These are phyloP conservation scores for Zophobas atratus DNA, from an alignment of 1,140 invertebrate species.

Conservation along the genomic window DNA sequence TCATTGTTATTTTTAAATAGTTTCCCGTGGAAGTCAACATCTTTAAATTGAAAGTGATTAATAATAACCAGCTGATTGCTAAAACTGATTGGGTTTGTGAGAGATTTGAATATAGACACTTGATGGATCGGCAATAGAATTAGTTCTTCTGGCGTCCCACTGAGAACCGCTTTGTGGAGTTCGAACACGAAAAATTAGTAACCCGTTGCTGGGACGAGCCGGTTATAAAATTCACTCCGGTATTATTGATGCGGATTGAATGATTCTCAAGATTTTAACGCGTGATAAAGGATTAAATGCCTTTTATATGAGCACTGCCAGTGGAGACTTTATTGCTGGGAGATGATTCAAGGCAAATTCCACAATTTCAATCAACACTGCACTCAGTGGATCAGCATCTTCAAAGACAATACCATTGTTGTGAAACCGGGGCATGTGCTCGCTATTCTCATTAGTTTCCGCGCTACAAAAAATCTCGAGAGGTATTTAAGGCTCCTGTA, in stretches of 20 bases:
- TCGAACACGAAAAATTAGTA: conserved; percentile 47
- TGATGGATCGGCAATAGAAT: conserved; percentile 60
- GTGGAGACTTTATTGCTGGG: conserved; percentile 12
- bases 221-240: conserved; percentile 45
- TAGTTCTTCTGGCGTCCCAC: conserved; percentile 54
- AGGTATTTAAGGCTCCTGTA: too few relatives aligned
- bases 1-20: conserved; percentile 49
- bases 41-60: conserved; percentile 47
- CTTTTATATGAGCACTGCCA: conserved; percentile 42
- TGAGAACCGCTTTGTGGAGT: conserved; percentile 44
- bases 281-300: conserved; percentile 49
- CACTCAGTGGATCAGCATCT: not conserved
- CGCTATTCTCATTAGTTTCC: too few relatives aligned
- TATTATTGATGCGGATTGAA: conserved; percentile 49
- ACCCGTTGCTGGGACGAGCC: conserved; percentile 44
- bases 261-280: conserved; percentile 49
- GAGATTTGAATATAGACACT: conserved; percentile 57
- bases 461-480: too few relatives aligned
- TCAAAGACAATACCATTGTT: conserved; percentile 11
- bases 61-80: conserved; percentile 60
- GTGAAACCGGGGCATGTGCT: too few relatives aligned
- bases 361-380: conserved; percentile 35
- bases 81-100: conserved; percentile 59
- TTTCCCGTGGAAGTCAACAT: conserved; percentile 46
- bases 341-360: conserved; percentile 45